Conservation (phyloP, 2,888 invertebrate genomes). For the Pammene aurita region DNA sequence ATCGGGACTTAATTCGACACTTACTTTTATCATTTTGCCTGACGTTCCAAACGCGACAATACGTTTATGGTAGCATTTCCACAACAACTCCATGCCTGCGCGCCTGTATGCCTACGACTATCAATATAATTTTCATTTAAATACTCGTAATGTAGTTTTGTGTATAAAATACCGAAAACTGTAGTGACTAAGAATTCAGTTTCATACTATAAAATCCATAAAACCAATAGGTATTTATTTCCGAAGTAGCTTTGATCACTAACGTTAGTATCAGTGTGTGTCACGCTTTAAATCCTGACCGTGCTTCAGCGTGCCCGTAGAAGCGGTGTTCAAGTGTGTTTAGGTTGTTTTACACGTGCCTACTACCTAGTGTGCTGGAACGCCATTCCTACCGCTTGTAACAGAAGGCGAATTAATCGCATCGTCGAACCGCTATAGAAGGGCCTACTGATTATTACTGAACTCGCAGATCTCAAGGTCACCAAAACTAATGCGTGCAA, state of each 20-base stretch:
- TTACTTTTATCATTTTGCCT: no score
- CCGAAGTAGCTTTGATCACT: not conserved
- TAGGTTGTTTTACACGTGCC: constrained; percentile 29
- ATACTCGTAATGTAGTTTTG: no score
- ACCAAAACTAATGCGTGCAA: no score
- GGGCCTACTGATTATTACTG: not conserved
- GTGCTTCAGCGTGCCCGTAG: constrained; percentile 22
- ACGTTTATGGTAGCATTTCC: no score
- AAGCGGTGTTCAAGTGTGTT: constrained; percentile 25
- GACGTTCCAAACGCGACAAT: no score
- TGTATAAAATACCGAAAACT: no score
- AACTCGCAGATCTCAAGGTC: not conserved
- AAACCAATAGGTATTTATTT: not conserved
- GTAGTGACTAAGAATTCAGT: no score
- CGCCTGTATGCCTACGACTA: no score
- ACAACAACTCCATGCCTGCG: no score
- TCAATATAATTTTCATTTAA: no score
- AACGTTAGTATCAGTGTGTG: constrained; percentile 17
- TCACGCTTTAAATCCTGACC: constrained; percentile 16
- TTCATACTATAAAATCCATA: no score
- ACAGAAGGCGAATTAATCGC: not conserved
- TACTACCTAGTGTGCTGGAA: not conserved
- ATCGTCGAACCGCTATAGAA: not conserved
- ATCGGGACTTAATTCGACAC: no score
- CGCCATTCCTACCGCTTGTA: not conserved